These are phyloP conservation scores for Campylorhamphus procurvoides DNA, from an alignment of 2,113 vertebrate genomes.

Conservation along the genomic window DNA sequence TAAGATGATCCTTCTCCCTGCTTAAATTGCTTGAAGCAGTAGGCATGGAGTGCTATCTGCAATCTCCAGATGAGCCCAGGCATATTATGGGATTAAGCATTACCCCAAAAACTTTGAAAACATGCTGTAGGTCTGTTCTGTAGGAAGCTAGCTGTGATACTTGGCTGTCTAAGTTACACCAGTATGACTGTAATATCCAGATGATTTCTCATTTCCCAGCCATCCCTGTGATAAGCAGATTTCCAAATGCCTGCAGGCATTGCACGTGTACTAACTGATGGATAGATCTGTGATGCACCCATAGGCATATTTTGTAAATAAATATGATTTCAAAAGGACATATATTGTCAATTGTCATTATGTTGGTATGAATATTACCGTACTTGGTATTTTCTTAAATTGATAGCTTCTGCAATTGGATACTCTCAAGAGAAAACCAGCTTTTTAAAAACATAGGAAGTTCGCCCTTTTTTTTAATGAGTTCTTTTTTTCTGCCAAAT, in stretches of 20 bases:
- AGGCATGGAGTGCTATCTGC: not conserved
- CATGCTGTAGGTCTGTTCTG: accelerated
- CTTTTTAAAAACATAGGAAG: not conserved
- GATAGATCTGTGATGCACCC: not conserved
- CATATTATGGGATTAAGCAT: not conserved
- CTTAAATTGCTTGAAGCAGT: not conserved
- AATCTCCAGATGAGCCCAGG: accelerated
- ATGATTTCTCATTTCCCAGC: not conserved
- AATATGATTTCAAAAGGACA: not conserved
- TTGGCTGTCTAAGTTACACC: not conserved
- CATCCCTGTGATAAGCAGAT: not conserved
- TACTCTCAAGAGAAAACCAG: not conserved
- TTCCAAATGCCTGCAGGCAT: not conserved
- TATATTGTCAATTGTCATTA: not conserved
- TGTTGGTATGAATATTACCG: not conserved
- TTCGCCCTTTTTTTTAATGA: not conserved
- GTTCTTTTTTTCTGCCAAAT: not conserved
- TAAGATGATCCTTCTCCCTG: not conserved
- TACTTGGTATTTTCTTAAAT: not conserved
- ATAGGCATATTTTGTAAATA: not conserved
- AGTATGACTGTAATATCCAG: not conserved
- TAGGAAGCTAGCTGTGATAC: not conserved
- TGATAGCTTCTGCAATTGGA: not conserved
- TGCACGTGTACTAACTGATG: not conserved
- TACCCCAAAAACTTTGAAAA: not conserved